Conservation (phyloP, 2,113 vertebrate genomes). For the Pseudopodoces humilis region DNA sequence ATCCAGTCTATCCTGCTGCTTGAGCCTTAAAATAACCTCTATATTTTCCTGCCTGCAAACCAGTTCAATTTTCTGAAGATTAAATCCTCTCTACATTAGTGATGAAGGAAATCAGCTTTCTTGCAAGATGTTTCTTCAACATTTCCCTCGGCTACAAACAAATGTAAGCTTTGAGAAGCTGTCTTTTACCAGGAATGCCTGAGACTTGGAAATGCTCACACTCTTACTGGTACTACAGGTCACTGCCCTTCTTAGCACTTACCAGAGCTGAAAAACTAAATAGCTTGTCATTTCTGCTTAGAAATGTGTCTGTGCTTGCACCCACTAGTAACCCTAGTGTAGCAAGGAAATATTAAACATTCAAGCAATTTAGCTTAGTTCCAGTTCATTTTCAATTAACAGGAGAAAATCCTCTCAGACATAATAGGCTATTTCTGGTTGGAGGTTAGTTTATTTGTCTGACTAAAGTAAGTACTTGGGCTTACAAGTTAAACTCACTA, state of each 20-base stretch:
- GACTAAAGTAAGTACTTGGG: conserved; percentile 46
- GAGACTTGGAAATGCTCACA: background rate
- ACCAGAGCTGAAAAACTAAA: conserved; percentile 38
- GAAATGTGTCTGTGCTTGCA: conserved; percentile 26
- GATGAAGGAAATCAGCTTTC: background rate
- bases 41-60: background rate
- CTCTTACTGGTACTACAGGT: conserved; percentile 35
- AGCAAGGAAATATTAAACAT: conserved; percentile 69
- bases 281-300: conserved; percentile 58
- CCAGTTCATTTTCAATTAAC: conserved; percentile 75
- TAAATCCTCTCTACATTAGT: background rate
- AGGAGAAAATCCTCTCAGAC: conserved; percentile 68
- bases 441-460: conserved; percentile 62
- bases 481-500: conserved; percentile 42
- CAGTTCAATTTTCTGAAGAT: conserved; percentile 15
- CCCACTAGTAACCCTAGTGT: conserved; percentile 48
- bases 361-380: conserved; percentile 72
- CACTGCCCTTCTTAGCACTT: conserved; percentile 37
- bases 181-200: background rate
- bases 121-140: background rate
- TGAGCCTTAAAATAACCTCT: conserved; percentile 25
- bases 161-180: background rate
- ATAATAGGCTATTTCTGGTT: conserved; percentile 55
- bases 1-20: conserved; percentile 11
- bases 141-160: background rate